Base-by-base conservation (phyloP, 2,797 vertebrate genomes). In the Meda fulgida region DNA sequence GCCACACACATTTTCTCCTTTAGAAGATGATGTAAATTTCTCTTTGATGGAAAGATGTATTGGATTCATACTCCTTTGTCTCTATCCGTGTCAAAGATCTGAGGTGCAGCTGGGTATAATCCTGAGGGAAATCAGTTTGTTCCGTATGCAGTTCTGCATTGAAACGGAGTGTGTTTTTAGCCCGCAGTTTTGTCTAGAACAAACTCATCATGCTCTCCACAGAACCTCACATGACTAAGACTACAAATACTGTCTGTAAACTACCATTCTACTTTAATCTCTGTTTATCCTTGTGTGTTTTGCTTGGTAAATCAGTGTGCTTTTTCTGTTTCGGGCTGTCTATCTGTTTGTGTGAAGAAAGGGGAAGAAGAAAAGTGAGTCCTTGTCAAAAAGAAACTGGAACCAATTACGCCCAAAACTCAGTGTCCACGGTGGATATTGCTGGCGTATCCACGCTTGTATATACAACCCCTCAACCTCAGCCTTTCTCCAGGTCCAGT, bases 91-190 rank as follows among this genome's bases (percentile, higher is more conserved):
- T 91, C 91, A 91, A 83, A 89, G 88, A 94, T 91, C 91, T 87
- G 91, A 93, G 88, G 89, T 91, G 91, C 93, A 94, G 93, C 93
- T 94, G 92, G 90, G 91, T 89, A 84, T 88, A 92, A 87, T 93
- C 91, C 91, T 92, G 87, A 88, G 84, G 92, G 85, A 90, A 93
- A 92, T 92, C 90, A 89, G 88, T 90, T 93, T 92, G 92, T 94
- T 93, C 90, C 91, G 89, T 92, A 14, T 88, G 87, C 89, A 26
- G 69, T 80, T 83, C 90, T 94, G 93, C 92, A 90, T 91, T 92
- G 89, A 91, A 91, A 78, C 65, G 63, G 69, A 86, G 48, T 79
- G 53, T 76, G 55, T 60, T 77, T 88, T 31, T 53, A 66, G 21
- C 38, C 51, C 51, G 3, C 43, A 51, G 78, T 85, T 66, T 19